Evolutionary conservation across 2,797 vertebrate species (phyloP).

Genomic region (Neomorphus geoffroyi): DNA sequence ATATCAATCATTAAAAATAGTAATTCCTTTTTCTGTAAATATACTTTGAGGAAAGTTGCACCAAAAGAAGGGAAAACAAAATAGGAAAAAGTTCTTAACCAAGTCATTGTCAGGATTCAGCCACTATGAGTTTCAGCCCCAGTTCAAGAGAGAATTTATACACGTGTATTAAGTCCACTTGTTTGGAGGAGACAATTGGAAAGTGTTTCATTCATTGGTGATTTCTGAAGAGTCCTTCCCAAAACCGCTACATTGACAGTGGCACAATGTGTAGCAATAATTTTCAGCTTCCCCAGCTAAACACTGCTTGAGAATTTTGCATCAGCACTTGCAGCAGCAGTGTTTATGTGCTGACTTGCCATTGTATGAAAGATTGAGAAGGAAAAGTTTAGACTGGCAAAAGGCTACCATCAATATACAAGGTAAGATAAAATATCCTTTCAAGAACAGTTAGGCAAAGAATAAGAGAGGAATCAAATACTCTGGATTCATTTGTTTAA

Average conservation of each 20-base stretch:
- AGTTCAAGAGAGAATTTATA: not conserved
- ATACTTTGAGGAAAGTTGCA: not conserved
- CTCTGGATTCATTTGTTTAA: not conserved
- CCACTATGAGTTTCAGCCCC: not conserved
- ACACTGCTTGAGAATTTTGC: not conserved
- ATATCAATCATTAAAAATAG: not conserved
- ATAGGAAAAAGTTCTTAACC: not conserved
- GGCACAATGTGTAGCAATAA: not conserved
- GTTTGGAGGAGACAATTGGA: not conserved
- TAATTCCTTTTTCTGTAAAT: not conserved
- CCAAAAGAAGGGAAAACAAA: not conserved
- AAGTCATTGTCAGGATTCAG: not conserved
- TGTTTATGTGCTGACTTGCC: not conserved
- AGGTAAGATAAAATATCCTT: not conserved
- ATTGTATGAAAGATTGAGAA: not conserved
- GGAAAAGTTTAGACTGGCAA: not conserved
- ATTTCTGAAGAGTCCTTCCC: not conserved
- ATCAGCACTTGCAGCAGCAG: not conserved
- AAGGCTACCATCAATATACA: not conserved
- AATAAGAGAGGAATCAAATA: not conserved
- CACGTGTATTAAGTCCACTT: not conserved
- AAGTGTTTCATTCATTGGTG: rapidly evolving
- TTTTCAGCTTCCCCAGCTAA: not conserved
- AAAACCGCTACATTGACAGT: not conserved
- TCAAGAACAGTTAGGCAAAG: not conserved